Base-by-base conservation (phyloP, 2,797 vertebrate genomes). In the Bradypodion pumilum region DNA sequence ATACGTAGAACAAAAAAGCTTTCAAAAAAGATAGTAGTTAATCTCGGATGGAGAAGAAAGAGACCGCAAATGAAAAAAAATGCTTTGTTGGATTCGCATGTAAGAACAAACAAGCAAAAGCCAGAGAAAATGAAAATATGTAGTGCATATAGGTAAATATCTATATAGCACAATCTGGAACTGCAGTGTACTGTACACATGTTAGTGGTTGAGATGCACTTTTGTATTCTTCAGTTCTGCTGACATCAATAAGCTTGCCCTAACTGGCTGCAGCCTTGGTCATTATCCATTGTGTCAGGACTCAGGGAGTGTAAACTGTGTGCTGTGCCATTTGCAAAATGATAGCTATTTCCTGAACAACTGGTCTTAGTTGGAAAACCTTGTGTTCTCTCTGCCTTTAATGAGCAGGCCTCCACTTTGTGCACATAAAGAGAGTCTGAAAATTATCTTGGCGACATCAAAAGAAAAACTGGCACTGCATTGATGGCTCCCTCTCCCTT, bases 321-420 rank as follows among this genome's bases (percentile, higher is more conserved):
- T 95, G 93, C 95, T 94, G 93, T 91, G 84, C 89, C 92, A 87
- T 95, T 95, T 95, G 88, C 94, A 91, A 95, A 96, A 96, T 95
- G 94, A 95, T 89, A 94, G 92, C 94, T 95, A 95, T 95, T 96
- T 95, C 92, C 94, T 91, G 89, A 95, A 91, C 92, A 94, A 92
- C 89, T 92, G 69, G 91, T 91, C 93, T 93, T 91, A 3, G 15
- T 86, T 90, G 88, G 88, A 86, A 88, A 80, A 78, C 74, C 86
- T 90, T 91, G 74, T 85, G 83, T 92, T 93, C 87, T 89, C 91
- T 91, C 94, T 94, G 91, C 94, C 91, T 89, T 93, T 93, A 93
- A 93, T 94, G 94, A 94, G 66, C 81, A 91, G 91, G 90, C 70
- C 89, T 94, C 91, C 82, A 93, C 85, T 95, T 94, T 86, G 87